A percentile compares a stretch with the other conserved stretches of the same genome.
phyloP scores from a whole-genome alignment of 2,113 vertebrate genomes.

The sheep (Ovis aries) region ARS-UI_Ramb_v3.0 NC_056057.1:71186001-71186500 shows the following conservation, averaged over 20 bases:
- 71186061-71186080: neutral
- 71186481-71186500: neutral
- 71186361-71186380: neutral
- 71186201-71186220: neutral
- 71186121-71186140: neutral
- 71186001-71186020: neutral
- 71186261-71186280: neutral
- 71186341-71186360: neutral
- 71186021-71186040: neutral
- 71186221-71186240: neutral
- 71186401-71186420: neutral
- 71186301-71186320: neutral
- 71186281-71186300: neutral
- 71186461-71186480: neutral
- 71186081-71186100: neutral
- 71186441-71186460: neutral
- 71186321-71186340: neutral
- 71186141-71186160: conserved; percentile 21
- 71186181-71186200: neutral
- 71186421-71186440: neutral
- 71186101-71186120: neutral
- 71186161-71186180: neutral
- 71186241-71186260: neutral
- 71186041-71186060: neutral
- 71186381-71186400: neutral